Base-by-base conservation (phyloP, 2,888 invertebrate species). In the Melanchra persicariae region DNA sequence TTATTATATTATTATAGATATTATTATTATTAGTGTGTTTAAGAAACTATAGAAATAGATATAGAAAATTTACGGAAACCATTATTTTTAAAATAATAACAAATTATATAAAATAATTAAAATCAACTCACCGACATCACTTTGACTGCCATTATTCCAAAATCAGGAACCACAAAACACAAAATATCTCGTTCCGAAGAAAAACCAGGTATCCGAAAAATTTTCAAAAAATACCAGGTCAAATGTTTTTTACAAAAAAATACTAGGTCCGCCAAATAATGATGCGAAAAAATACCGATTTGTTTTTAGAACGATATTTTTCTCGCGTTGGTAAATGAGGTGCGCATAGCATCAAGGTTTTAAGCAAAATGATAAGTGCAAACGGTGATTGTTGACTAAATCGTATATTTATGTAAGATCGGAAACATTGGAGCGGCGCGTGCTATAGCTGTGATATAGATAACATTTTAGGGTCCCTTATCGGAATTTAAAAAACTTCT, bases 371-470 rank as follows among this genome's bases (percentile, higher is more conserved):
- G 84, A 83, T 81, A 84, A 65, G 34, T 55, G 47, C 40, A 37
- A 51, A 65, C 77, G 67, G 54, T 65, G 65, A 60, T 61, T 60
- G 66, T 60, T 61, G 54, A 70, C 66, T 82, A 78, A 76, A 82
- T 83, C 68, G 61, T 67, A 59, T 74, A 76, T 81, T 70, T 74
- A 78, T 71, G 57, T 77, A 63, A 63, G 49, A 74, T 80, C 70
- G 76, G 81, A 81, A 85, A 85, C 91, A 91, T 85, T 81, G 74
- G n/a, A 15, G 77, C 83, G 85, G 85, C 83, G 88, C 92, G 90
- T 92, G 91, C 68, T 67, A 71, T 77, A 82, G 79, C 77, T 77
- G 87, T 92, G 93, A 91, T 89, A 85, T 75, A 79, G 88, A 91
- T 91, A 84, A 87, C 72, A 70, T 65, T 79, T 83, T 81, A 84